Evolutionary conservation across 2,113 vertebrate species (phyloP).

Genomic region (Cynoglossus semilaevis): DNA sequence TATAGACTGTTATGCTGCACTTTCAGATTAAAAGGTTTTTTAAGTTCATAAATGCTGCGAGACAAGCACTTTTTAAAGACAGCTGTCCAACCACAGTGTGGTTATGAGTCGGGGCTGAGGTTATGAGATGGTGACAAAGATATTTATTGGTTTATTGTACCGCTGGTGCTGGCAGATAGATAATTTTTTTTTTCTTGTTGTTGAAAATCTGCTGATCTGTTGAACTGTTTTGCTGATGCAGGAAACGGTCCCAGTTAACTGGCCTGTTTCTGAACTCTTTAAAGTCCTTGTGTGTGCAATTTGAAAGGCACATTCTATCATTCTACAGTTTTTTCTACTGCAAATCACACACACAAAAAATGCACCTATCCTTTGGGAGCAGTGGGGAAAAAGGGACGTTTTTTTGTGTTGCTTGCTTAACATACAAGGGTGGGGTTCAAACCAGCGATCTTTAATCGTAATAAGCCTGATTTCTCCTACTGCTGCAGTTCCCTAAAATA

Average conservation of each 20-base stretch:
- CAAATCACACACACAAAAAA: too few species aligned
- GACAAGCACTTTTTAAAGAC: background rate
- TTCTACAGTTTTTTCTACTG: too few species aligned
- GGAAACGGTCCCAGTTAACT: background rate
- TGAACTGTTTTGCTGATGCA: constrained; percentile 41
- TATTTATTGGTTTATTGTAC: constrained; percentile 58
- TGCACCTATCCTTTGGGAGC: too few species aligned
- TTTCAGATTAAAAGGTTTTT: too few species aligned
- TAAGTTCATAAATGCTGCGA: too few species aligned
- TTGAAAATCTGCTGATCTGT: constrained; percentile 49
- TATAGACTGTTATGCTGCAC: constrained; percentile 17
- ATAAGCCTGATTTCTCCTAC: too few species aligned
- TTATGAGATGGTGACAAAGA: constrained; percentile 7
- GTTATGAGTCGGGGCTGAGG: background rate
- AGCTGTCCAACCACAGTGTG: background rate
- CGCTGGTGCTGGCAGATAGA: constrained; percentile 31
- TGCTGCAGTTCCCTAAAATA: too few species aligned
- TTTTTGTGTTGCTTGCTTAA: too few species aligned
- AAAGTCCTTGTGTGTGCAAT: background rate
- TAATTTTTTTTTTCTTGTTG: constrained; percentile 15
- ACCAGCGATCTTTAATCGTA: too few species aligned
- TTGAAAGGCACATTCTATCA: too few species aligned
- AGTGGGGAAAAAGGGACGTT: too few species aligned
- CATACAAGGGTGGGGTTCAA: too few species aligned
- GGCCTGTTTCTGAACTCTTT: constrained; percentile 2